Evolutionary conservation across 1,140 invertebrate species (phyloP).

Genomic region (Dendroctonus valens): DNA sequence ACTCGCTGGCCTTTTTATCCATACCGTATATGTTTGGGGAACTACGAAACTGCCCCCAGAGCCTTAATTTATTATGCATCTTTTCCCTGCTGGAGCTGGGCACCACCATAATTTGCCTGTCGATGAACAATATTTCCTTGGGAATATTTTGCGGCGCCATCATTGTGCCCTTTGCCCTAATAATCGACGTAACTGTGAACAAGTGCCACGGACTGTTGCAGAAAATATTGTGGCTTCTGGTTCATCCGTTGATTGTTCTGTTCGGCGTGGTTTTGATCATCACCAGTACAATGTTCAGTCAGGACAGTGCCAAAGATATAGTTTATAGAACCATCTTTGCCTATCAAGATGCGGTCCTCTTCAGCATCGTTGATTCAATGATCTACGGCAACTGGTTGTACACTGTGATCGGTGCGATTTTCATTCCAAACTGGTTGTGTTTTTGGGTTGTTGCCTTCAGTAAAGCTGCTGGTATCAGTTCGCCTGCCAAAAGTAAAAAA

Average conservation of each 20-base stretch:
- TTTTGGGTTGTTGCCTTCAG: constrained; percentile 52
- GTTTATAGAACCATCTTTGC: constrained; percentile 60
- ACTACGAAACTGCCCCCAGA: constrained; percentile 28
- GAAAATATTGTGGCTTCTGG: constrained; percentile 58
- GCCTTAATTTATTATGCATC: constrained; percentile 66
- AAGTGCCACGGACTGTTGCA: constrained; percentile 49
- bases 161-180: constrained; percentile 69
- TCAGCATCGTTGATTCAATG: constrained; percentile 78
- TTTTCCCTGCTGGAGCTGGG: constrained; percentile 71
- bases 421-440: constrained; percentile 61
- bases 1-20: too few species aligned
- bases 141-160: constrained; percentile 70
- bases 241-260: constrained; percentile 69
- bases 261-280: constrained; percentile 61
- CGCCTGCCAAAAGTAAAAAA: too few species aligned
- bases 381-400: constrained; percentile 69
- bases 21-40: too few species aligned
- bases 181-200: constrained; percentile 52
- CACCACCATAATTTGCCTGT: constrained; percentile 71
- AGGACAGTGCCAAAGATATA: constrained; percentile 55
- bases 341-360: constrained; percentile 74
- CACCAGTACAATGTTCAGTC: constrained; percentile 62
- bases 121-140: constrained; percentile 86
- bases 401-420: constrained; percentile 54
- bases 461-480: too few species aligned